Evolutionary conservation across 2,797 vertebrate genomes (phyloP).

Genomic region (Squalus acanthias): DNA sequence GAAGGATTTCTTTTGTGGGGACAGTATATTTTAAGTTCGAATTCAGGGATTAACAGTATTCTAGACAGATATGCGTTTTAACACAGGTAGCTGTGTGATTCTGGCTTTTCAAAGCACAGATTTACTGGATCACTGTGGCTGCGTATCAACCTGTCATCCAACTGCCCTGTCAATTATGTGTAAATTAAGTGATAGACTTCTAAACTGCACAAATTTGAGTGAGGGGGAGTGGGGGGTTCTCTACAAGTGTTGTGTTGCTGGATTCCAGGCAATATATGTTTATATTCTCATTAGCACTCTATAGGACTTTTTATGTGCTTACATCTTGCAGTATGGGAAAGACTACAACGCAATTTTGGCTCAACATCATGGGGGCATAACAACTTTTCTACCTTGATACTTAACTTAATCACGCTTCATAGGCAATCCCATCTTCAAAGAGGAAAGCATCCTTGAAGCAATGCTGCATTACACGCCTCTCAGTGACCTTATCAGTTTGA

Average conservation of each 20-base stretch:
- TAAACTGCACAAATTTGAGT: not conserved
- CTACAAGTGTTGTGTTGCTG: not conserved
- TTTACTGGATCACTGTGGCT: not conserved
- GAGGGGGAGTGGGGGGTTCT: not conserved
- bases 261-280: not conserved
- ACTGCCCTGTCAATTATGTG: not conserved
- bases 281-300: not conserved
- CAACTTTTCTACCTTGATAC: not conserved
- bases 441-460: not conserved
- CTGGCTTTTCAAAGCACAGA: not conserved
- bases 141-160: not conserved
- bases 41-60: not conserved
- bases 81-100: not conserved
- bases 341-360: not conserved
- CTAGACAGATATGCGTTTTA: not conserved
- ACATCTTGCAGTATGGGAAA: not conserved
- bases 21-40: not conserved
- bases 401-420: not conserved
- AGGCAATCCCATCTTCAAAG: not conserved
- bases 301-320: not conserved
- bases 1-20: not conserved
- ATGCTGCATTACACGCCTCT: not conserved
- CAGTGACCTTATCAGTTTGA: not conserved
- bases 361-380: not conserved
- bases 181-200: not conserved